Evolutionary conservation across 2,797 vertebrate species (phyloP), one percentile per base, ranked within the genome.

Genomic region (Hemibagrus guttatus): DNA sequence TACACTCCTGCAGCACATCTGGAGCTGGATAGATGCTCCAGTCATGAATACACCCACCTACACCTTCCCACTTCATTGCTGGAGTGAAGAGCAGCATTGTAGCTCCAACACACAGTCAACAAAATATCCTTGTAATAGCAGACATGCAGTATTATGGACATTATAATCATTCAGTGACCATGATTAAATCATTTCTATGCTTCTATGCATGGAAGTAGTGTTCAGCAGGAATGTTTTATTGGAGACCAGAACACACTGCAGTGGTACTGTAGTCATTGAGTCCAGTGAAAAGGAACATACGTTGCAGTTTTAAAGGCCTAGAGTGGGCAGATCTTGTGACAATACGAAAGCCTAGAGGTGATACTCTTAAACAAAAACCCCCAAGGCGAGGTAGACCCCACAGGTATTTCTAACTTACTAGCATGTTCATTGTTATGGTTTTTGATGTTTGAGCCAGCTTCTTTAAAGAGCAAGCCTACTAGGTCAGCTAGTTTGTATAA

Each of bases 31-130:
- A 64, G 82, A 86, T 76, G 26, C 72, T 59, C 35, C 35, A 76
- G 11, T 75, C 59, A 85, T 78, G 52, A 87, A 83, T 71, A 35
- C 52, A 76, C 59, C 35, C 74, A 76, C 82, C 80, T 76, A 88
- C 74, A 85, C 42, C 72, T 72, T 83, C 75, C 68, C 81, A 69
- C 81, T 85, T 75, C n/a, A n/a, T n/a, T n/a, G n/a, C 21, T 46
- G 49, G 42, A 81, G 61, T 81, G 52, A 84, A 86, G 84, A 66
- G 80, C 81, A 81, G 49, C 71, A 74, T 35, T 63, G 56, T 26
- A 66, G 79, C 28, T 74, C 46, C 39, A 79, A 46, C 58, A 28
- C 31, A 79, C 3, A 49, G n/a, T 52, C 42, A 14, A 54, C 7
- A 85, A 85, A 85, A 75, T 68, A 68, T 84, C 26, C 17, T 35